phyloP scores from a whole-genome alignment of 2,113 vertebrate species.

The Leptodactylus fuscus region DNA sequence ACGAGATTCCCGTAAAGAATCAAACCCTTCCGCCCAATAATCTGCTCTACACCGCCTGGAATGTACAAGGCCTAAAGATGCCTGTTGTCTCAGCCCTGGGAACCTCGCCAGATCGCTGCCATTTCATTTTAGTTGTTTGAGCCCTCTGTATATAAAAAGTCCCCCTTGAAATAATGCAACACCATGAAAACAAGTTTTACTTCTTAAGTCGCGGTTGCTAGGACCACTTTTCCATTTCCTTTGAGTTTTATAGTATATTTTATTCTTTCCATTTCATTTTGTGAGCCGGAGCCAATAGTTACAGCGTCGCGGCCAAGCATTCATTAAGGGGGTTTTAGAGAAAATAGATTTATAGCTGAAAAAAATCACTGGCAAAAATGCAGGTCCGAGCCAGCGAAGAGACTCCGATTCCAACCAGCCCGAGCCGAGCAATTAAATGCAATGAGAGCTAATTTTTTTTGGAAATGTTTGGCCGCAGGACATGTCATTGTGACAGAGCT shows the following conservation, averaged over 20 bases:
- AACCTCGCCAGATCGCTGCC: conserved; percentile 78
- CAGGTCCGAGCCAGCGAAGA: not conserved
- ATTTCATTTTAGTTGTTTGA: conserved; percentile 81
- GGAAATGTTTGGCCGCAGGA: not conserved
- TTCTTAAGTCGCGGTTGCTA: conserved; percentile 70
- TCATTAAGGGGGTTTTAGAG: conserved; percentile 73
- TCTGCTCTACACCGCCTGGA: conserved; percentile 80
- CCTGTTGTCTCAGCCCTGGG: conserved; percentile 79
- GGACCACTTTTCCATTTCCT: conserved; percentile 67
- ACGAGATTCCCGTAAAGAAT: conserved; percentile 80
- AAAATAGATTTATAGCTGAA: conserved; percentile 77
- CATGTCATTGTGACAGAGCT: not conserved
- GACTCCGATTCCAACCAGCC: not conserved
- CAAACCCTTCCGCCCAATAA: conserved; percentile 79
- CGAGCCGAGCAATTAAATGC: not conserved
- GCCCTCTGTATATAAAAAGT: conserved; percentile 64
- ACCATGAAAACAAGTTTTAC: conserved; percentile 48
- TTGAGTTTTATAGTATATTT: conserved; percentile 70
- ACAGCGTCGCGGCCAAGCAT: conserved; percentile 75
- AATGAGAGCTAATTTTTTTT: not conserved
- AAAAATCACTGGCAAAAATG: conserved; percentile 43
- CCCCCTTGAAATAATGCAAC: conserved; percentile 15
- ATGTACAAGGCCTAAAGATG: conserved; percentile 76
- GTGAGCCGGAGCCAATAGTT: conserved; percentile 74
- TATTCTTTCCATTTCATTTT: conserved; percentile 72